Evolutionary conservation across 2,888 invertebrate species (phyloP), one percentile per base, ranked within the genome.

Genomic region (Rhyacophila evoluta): DNA sequence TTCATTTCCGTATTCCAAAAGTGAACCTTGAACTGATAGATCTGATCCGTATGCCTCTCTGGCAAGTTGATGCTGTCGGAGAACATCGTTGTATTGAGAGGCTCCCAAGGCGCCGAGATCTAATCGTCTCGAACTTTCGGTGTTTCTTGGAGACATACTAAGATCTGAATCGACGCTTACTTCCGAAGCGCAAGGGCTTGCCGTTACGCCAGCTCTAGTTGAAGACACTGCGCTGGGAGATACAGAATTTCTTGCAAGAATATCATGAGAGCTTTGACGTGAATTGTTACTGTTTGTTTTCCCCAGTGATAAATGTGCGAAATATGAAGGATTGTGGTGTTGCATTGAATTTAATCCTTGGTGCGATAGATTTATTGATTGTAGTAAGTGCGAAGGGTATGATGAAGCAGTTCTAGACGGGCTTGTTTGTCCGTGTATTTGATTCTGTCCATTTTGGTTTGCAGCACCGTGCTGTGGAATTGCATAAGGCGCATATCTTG

Each of bases 401-500:
- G 84, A 81, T 74, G 75, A 15, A 1, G 70, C 28, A 37, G 81
- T 83, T 84, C 74, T 84, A 74, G 83, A 85, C 4, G 80, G 84
- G 85, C 77, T 79, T 85, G 85, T 73, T 83, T 83, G 74, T 10
- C 55, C 55, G 55, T 55, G 79, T 83, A 78, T 83, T 80, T 82
- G 84, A 82, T 82, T 85, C 19, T 77, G 72, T 15, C 88, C 90
- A 91, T 86, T 86, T 87, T 85, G 80, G 85, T 87, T 74, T 85
- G 87, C 73, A 88, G 85, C 83, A 89, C 86, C 0, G 84, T 88
- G 83, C 85, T 87, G 86, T 82, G 87, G 86, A 84, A 90, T 81
- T 88, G 91, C 83, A 87, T 92, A 86, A 85, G 91, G 88, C 77
- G 88, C 85, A 83, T 90, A 88, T 29, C 87, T 19, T 88, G 89